A percentile compares a stretch with the other conserved stretches of the same genome.
Conservation (phyloP, 2,797 vertebrate species). For the Gallinago nigripennis region DNA sequence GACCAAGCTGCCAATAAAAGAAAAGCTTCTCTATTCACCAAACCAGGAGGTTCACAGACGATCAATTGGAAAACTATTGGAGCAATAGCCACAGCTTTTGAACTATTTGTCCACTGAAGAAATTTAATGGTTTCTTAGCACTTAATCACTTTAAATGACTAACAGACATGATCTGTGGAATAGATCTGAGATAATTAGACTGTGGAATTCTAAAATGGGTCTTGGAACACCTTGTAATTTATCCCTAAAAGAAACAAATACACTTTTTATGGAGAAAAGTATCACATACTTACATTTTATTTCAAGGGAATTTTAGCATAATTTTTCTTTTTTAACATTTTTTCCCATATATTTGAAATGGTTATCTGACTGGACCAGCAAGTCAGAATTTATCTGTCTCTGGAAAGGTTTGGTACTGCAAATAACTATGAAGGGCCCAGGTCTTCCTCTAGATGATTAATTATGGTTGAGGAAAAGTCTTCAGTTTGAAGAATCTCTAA, state of each 20-base stretch:
- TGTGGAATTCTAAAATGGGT: not conserved
- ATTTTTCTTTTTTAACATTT: not conserved
- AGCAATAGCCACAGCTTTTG: not conserved
- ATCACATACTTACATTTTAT: not conserved
- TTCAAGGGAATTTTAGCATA: not conserved
- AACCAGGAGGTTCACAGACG: not conserved
- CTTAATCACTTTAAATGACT: conserved; percentile 36
- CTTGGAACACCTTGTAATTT: not conserved
- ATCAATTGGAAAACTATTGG: not conserved
- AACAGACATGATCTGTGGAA: not conserved
- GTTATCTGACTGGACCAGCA: not conserved
- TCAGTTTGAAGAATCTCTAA: not conserved
- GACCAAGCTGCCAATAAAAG: not conserved
- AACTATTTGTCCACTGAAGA: not conserved
- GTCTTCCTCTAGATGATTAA: not conserved
- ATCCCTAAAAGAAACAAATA: not conserved
- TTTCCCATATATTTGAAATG: not conserved
- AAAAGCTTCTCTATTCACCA: not conserved
- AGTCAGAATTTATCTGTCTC: not conserved
- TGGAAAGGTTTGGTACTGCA: not conserved
- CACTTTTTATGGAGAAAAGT: not conserved
- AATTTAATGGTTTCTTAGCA: conserved; percentile 27
- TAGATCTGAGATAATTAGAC: not conserved
- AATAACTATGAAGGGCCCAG: not conserved
- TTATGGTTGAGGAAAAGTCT: not conserved